A percentile compares a stretch with the other conserved stretches of the same genome.
Conservation (phyloP, 2,113 vertebrate species). For the Erinaceus europaeus region DNA sequence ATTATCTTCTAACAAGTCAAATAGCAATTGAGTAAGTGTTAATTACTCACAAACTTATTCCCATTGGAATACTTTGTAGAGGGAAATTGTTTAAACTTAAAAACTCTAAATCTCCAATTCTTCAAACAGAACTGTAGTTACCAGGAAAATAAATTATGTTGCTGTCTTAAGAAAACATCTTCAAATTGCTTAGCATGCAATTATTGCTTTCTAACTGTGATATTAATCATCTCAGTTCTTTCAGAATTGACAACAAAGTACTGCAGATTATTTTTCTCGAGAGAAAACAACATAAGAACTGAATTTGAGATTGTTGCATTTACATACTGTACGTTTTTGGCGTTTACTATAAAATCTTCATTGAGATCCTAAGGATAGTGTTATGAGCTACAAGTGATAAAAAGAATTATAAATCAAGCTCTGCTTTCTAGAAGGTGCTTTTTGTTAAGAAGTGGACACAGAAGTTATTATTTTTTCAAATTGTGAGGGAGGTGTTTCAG, state of each 20-base stretch:
- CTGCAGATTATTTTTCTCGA: neutral
- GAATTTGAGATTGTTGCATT: neutral
- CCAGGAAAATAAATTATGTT: constrained; percentile 39
- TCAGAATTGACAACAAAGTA: neutral
- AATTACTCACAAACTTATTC: constrained; percentile 22
- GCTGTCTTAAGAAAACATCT: constrained; percentile 14
- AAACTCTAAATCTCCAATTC: neutral
- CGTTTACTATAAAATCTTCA: constrained; percentile 10
- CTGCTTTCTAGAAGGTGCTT: neutral
- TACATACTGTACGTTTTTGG: neutral
- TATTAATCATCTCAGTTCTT: constrained; percentile 8
- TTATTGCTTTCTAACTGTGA: neutral
- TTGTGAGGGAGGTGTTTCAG: too few relatives aligned
- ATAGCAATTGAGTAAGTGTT: neutral
- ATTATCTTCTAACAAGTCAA: neutral
- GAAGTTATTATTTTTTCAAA: too few relatives aligned
- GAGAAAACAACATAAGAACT: constrained; percentile 6
- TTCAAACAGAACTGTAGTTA: constrained; percentile 28
- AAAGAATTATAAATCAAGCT: neutral
- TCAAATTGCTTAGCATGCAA: constrained; percentile 15
- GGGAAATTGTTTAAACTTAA: constrained; percentile 30
- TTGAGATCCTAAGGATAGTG: neutral
- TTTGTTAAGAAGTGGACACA: neutral
- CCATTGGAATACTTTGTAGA: neutral
- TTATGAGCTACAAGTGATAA: neutral